Base-by-base conservation (phyloP, 2,113 vertebrate species). In the Heteronetta atricapilla region DNA sequence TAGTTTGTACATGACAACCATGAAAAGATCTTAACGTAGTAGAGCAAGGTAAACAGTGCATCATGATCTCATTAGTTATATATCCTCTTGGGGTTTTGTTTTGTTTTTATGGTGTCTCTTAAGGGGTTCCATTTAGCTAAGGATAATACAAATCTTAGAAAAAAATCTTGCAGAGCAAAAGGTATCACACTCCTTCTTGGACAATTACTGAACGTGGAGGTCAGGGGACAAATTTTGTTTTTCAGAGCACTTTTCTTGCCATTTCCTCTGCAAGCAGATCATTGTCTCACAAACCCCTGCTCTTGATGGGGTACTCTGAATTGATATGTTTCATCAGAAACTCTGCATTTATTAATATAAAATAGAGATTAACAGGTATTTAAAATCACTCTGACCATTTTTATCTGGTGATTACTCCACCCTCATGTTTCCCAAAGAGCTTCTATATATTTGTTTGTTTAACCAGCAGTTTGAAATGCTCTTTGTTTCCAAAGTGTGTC, bases 381-480 rank as follows among this genome's bases (percentile, higher is more conserved):
- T 85, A 78, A 78, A 83, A 63, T 75, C 3, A 0, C 10, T 21
- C 56, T 86, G 82, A 56, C 53, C 34, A 38, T 97, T 97, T 96
- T 86, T 83, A 59, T 86, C 84, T 90, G 44, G 60, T 3, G n/a
- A 77, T 89, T 80, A 40, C 46, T 87, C 89, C 93, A 80, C 77
- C 67, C 81, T 31, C 42, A 16, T 2, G 40, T 64, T 85, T 78
- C 82, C 91, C 78, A 29, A 73, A 68, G 84, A 97, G 77, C 77
- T 90, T 75, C 86, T 81, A 56, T 55, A 60, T 70, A 63, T 96
- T 96, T 97, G 88, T 96, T 96, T 96, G 94, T 95, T 97, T 97
- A 96, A 95, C 86, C 86, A 88, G 82, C 93, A 89, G 58, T 79
- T 95, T 85, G 92, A 95, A 96, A 94, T 87, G 90, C 81, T 95